Evolutionary conservation across 2,888 invertebrate species (phyloP), one percentile per base, ranked within the genome.

Genomic region (Cryptus armator): DNA sequence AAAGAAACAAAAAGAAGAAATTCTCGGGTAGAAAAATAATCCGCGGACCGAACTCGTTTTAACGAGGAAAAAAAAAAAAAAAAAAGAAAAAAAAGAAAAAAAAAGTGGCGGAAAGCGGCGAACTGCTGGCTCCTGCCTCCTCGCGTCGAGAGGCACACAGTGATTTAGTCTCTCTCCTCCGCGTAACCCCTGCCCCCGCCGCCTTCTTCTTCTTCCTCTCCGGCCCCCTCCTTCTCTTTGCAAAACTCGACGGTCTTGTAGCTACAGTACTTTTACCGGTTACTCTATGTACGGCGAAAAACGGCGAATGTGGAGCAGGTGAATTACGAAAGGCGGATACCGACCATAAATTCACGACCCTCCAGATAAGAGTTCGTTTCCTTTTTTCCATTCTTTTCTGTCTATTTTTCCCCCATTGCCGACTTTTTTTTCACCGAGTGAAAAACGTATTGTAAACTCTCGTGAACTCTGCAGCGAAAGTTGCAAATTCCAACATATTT

Each of bases 41-140:
- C 91, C 90, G 89, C 88, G 87, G 87, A 81, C 85, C 87, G 83
- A 86, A 88, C 89, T 90, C 90, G 89, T 90, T 90, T 85, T 80
- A 85, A 85, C 75, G 82, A 85, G 82, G 81, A 66, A 85, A 82
- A 81, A 84, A 84, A 75, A 29, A 80, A n/a, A 84, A 75, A 29
- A 80, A n/a, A n/a, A n/a, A n/a, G n/a, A n/a, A n/a, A n/a, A n/a
- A n/a, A n/a, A n/a, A n/a, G n/a, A 85, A 82, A 81, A 84, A 84
- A 75, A 29, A 80, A n/a, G 51, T 51, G 71, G 76, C n/a, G 44
- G 74, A 53, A 68, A 46, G 64, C 48, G 32, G 32, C 62, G 59
- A 66, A 66, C 51, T 53, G 48, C 64, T 53, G 74, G 77, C 71
- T 71, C 56, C 75, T 75, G 80, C 64, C 75, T 37, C 64, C 75